Evolutionary conservation across 2,888 invertebrate species (phyloP).

Genomic region (Vesta saturnalis): DNA sequence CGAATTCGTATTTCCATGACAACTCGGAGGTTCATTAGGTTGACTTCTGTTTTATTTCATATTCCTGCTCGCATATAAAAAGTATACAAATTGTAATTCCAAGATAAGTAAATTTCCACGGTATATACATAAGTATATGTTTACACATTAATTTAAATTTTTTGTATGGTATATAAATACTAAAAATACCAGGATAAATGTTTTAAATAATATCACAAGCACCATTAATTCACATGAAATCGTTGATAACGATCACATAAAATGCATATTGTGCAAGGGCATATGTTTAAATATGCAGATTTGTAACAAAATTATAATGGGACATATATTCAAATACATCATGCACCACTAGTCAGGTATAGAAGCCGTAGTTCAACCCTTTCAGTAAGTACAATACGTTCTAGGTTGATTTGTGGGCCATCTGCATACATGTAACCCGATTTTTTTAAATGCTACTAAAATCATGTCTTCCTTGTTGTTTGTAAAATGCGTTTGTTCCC

Average conservation of each 20-base stretch:
- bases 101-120: background rate
- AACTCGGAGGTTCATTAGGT: constrained; percentile 52
- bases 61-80: background rate
- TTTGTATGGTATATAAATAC: background rate
- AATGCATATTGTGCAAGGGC: constrained; percentile 51
- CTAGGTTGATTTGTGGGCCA: constrained; percentile 59
- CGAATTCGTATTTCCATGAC: constrained; percentile 50
- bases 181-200: constrained; percentile 25
- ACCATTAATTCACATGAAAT: constrained; percentile 61
- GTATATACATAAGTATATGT: background rate
- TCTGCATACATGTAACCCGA: constrained; percentile 53
- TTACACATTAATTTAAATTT: background rate
- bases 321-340: constrained; percentile 55
- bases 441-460: constrained; percentile 11
- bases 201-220: constrained; percentile 58
- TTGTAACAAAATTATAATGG: constrained; percentile 55
- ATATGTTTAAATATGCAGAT: constrained; percentile 58
- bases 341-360: constrained; percentile 61
- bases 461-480: constrained; percentile 39
- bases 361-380: constrained; percentile 53
- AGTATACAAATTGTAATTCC: background rate
- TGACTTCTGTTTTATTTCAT: constrained; percentile 46
- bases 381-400: constrained; percentile 56
- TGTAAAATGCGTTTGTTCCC: no score
- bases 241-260: constrained; percentile 49